A percentile compares a stretch with the other conserved stretches of the same genome.
These are phyloP conservation scores for Macrobrachium nipponense DNA, from an alignment of 1,140 invertebrate genomes.

Conservation along the genomic window DNA sequence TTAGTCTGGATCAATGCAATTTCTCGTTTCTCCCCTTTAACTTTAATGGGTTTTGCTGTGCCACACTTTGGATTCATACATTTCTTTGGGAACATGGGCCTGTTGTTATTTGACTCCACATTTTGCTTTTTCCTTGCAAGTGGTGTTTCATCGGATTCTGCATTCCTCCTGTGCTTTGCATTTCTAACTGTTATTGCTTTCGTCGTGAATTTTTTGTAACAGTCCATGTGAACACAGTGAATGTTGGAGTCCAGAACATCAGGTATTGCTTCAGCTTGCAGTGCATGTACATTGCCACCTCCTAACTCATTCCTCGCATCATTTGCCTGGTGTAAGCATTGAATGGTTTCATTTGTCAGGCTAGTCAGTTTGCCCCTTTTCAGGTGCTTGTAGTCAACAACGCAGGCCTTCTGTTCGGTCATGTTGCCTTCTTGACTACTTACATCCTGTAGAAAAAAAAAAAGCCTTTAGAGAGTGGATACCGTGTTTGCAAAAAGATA, in stretches of 20 bases:
- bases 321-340: constrained; percentile 15
- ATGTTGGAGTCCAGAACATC: too few relatives aligned
- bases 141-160: too few relatives aligned
- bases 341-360: constrained; percentile 15
- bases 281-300: constrained; percentile 12
- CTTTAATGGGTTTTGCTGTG: constrained; percentile 16
- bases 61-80: constrained; percentile 25
- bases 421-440: constrained; percentile 11
- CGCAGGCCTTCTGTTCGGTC: constrained; percentile 10
- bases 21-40: constrained; percentile 14
- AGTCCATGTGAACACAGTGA: too few relatives aligned
- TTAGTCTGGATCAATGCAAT: constrained; percentile 12
- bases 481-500: background rate
- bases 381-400: constrained; percentile 21
- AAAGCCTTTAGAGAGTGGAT: constrained; percentile 14
- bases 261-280: too few relatives aligned
- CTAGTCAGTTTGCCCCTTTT: constrained; percentile 12
- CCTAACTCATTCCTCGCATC: constrained; percentile 12
- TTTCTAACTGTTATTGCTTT: too few relatives aligned
- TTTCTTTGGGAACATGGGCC: constrained; percentile 17
- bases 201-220: too few relatives aligned
- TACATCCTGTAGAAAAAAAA: constrained; percentile 6
- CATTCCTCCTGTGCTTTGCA: too few relatives aligned
- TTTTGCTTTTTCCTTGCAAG: too few relatives aligned
- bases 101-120: too few relatives aligned